Conservation (phyloP, 1,140 invertebrate genomes). For the Trinorchestia longiramus region DNA sequence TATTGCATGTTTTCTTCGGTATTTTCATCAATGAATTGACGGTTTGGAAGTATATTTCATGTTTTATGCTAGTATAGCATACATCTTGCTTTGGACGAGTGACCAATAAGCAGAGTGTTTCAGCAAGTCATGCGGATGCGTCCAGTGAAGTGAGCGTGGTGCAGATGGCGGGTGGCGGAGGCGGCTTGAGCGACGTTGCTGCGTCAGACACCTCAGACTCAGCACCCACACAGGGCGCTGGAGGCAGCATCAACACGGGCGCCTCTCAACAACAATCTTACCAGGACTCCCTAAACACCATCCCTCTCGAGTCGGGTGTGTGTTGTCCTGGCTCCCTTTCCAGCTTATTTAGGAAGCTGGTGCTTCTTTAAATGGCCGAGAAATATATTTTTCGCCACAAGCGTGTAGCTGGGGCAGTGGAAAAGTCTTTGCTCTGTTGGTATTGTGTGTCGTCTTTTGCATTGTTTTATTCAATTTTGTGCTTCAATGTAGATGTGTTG, state of each 20-base stretch:
- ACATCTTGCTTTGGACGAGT: not conserved
- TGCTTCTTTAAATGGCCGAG: too few species aligned
- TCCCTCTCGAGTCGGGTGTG: constrained; percentile 54
- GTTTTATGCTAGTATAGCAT: too few species aligned
- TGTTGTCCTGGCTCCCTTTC: not conserved
- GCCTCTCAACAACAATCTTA: not conserved
- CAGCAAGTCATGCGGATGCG: constrained; percentile 71
- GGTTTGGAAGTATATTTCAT: too few species aligned
- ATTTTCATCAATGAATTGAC: too few species aligned
- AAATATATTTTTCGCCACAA: too few species aligned
- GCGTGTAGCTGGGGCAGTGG: too few species aligned
- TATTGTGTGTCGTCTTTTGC: too few species aligned
- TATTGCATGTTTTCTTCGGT: too few species aligned
- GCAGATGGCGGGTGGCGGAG: constrained; percentile 69
- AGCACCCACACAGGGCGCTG: constrained; percentile 53
- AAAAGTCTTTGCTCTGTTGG: too few species aligned
- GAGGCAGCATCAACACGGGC: not conserved
- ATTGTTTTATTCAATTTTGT: too few species aligned
- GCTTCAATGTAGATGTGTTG: too few species aligned
- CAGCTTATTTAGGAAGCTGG: not conserved
- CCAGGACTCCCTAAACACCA: constrained; percentile 15
- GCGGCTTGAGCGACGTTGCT: constrained; percentile 49
- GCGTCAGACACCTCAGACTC: constrained; percentile 8
- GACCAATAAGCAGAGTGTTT: constrained; percentile 60
- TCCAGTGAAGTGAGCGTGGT: constrained; percentile 73